Base-by-base conservation (phyloP, 2,113 vertebrate genomes). In the Corythoichthys intestinalis region DNA sequence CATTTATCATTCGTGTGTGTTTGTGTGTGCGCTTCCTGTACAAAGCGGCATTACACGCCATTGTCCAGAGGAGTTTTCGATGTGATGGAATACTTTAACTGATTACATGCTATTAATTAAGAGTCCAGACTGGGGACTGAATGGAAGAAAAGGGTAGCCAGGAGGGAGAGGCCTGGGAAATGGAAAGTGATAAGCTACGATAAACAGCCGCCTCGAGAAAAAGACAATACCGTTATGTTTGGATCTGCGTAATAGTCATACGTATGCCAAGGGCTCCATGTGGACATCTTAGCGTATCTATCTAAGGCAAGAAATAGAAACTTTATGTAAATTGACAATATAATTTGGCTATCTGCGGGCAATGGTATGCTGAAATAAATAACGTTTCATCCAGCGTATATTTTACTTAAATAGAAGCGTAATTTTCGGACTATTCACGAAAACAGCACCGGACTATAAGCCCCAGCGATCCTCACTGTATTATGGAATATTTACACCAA, bases 61-160 rank as follows among this genome's bases (percentile, higher is more conserved):
- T 57, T 73, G 79, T 83, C 83, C 77, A 59, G 75, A 79, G 78
- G 66, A 78, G 59, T 49, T 78, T 80, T 57, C 70, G 69, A 58
- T 70, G 73, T 81, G 83, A 89, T 89, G 84, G 82, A 89, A 79
- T 85, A 58, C 64, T 47, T 79, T 83, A 70, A 71, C 78, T 79
- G 79, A 88, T 76, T 83, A 70, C 75, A 81, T 76, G 83, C 83
- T 90, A 90, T 91, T 90, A 83, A 91, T 91, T 90, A n/a, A 90
- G 84, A 83, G 73, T 73, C 67, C 67, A 73, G 81, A 77, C 66
- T 69, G 74, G 62, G 82, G 73, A 79, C 63, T 69, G 35, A 49
- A 61, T 61, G 69, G 72, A 60, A 69, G 72, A 72, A 71, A 50
- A 71, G n/a, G 67, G 66, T 20, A 57, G 70, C 66, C 41, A 69